Evolutionary conservation across 2,888 invertebrate genomes (phyloP), one percentile per base, ranked within the genome.

Genomic region (Calephelis perditalis): DNA sequence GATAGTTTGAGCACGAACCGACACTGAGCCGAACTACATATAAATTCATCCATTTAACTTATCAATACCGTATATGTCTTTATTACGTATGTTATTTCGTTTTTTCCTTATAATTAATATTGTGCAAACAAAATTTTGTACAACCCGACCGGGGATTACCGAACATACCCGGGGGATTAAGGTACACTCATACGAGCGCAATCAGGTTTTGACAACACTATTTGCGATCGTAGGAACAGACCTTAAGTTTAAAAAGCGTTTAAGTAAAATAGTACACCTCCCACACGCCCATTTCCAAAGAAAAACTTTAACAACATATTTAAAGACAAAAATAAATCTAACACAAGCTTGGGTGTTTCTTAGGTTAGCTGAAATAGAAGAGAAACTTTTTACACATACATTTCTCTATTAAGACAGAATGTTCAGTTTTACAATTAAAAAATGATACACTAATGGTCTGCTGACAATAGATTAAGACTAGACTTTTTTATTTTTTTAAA

Each of bases 11-110:
- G 70, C 71, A 69, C 71, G 64, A 63, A 60, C 64, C 63, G 47
- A 57, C 61, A 60, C 56, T 61, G 56, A 66, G 62, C 67, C 68
- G 70, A 63, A 66, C 75, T 70, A 71, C 77, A 72, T 82, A 86
- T 88, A 88, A 87, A 87, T 88, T 87, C 87, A 79, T 79, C 84
- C 75, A 81, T 76, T 86, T 83, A 81, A 78, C 86, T 85, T 88
- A 89, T 79, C 79, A 81, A 82, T 88, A 86, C 82, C 85, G 90
- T 90, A 90, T 90, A 90, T 90, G 89, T 90, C 89, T 90, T 90
- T 87, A 85, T 90, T 90, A 90, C 89, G 89, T 90, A 90, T 90
- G 84, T 90, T 85, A 87, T 86, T 88, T 84, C 84, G 80, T 82
- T 84, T 78, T 78, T 71, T 73, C 73, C 78, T 86, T 84, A 84